Percentiles rank a stretch among this genome's conserved stretches.
These are phyloP conservation scores for Crax fasciolata DNA, from an alignment of 2,797 vertebrate genomes.

Conservation along the genomic window DNA sequence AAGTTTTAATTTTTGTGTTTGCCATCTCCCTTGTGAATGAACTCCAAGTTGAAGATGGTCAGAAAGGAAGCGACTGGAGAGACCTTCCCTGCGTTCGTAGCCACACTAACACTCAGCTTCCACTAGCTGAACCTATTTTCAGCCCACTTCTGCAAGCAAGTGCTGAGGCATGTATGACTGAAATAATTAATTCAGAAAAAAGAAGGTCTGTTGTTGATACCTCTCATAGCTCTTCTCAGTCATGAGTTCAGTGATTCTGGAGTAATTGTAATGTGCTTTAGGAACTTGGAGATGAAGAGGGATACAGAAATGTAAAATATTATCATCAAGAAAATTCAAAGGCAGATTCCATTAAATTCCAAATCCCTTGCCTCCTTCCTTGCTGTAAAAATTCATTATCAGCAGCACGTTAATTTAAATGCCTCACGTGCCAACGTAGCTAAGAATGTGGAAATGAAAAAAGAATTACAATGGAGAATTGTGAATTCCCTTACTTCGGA, in stretches of 20 bases:
- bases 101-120: background rate
- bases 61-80: background rate
- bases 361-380: background rate
- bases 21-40: background rate
- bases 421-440: background rate
- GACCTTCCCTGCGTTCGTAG: background rate
- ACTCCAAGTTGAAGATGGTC: background rate
- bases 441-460: conserved; percentile 5
- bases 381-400: background rate
- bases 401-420: conserved; percentile 7
- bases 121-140: background rate
- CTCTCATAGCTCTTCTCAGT: background rate
- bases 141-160: background rate
- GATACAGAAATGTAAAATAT: conserved; percentile 19
- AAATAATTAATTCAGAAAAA: conserved; percentile 22
- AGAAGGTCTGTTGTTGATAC: background rate
- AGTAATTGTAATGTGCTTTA: background rate
- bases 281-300: background rate
- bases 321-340: conserved; percentile 24
- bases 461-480: background rate
- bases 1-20: background rate
- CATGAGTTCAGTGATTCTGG: background rate
- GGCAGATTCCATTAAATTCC: background rate
- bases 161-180: background rate
- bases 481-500: background rate